phyloP scores from a whole-genome alignment of 2,797 vertebrate species.

The Rhinoraja longicauda region DNA sequence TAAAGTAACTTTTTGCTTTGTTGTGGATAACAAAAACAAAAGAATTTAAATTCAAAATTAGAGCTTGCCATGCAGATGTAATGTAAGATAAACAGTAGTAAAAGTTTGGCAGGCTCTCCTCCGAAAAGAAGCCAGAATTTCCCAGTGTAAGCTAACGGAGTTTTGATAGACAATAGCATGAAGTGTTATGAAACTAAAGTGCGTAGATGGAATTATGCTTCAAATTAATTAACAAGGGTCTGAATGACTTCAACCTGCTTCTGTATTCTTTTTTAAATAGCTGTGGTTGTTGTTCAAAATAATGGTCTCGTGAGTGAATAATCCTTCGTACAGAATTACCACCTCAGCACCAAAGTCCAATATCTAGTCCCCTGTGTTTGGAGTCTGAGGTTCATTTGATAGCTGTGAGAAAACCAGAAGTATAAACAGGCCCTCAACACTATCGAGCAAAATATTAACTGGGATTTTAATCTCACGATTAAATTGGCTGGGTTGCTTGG shows the following conservation, averaged over 20 bases:
- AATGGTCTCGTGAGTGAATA: background rate
- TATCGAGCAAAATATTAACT: background rate
- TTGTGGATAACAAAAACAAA: background rate
- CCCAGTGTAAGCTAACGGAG: background rate
- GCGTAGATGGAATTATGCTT: background rate
- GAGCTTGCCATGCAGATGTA: background rate
- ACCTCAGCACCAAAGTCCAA: background rate
- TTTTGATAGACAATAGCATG: background rate
- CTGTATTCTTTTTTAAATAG: background rate
- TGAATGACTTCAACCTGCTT: background rate
- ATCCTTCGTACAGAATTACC: background rate
- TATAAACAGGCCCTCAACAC: background rate
- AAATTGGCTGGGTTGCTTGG: background rate
- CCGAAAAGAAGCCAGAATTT: background rate
- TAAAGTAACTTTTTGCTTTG: background rate
- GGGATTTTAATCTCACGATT: background rate
- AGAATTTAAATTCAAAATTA: background rate
- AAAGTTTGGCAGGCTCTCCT: background rate
- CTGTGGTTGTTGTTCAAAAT: background rate
- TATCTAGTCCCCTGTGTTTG: background rate
- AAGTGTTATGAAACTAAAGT: background rate
- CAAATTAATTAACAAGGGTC: background rate
- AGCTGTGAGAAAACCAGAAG: background rate
- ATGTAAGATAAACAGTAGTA: background rate
- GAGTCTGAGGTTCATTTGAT: background rate